Percentiles rank a stretch among this genome's conserved stretches.
These are phyloP conservation scores for Odontocolon sp. DNA, from an alignment of 2,888 invertebrate genomes.

Conservation along the genomic window DNA sequence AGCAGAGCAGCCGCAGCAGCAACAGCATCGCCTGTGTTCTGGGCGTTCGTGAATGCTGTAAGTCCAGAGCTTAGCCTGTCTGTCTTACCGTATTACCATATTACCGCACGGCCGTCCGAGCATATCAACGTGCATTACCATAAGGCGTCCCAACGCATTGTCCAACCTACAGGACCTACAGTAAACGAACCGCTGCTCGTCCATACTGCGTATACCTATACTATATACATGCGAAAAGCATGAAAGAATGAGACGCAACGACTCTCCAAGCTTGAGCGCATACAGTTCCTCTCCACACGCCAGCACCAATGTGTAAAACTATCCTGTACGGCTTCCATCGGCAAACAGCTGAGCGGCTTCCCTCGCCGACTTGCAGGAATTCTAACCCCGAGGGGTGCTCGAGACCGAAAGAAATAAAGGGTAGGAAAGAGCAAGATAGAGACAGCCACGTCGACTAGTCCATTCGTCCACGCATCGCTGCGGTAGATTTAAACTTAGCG, in stretches of 20 bases:
- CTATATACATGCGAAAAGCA: slow-evolving; percentile 4
- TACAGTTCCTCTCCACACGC: too few species aligned
- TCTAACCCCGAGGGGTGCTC: slow-evolving; percentile 64
- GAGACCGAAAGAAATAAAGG: slow-evolving; percentile 49
- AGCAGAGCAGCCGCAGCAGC: background rate
- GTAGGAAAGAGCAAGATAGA: slow-evolving; percentile 13
- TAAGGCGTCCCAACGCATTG: slow-evolving; percentile 51
- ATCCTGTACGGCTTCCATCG: slow-evolving; percentile 74
- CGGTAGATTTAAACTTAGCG: background rate
- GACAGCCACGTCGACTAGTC: background rate
- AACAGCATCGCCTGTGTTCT: slow-evolving; percentile 28
- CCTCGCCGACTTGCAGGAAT: slow-evolving; percentile 64
- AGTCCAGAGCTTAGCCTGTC: slow-evolving; percentile 45
- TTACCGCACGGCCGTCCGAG: slow-evolving; percentile 61
- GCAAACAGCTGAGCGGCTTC: slow-evolving; percentile 77
- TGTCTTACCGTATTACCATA: slow-evolving; percentile 65
- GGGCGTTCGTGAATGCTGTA: slow-evolving; percentile 55
- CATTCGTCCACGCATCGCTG: slow-evolving; percentile 6
- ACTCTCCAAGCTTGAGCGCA: too few species aligned
- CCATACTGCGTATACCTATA: slow-evolving; percentile 23
- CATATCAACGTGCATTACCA: slow-evolving; percentile 59
- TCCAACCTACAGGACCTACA: slow-evolving; percentile 48
- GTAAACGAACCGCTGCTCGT: slow-evolving; percentile 37
- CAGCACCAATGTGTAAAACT: slow-evolving; percentile 59
- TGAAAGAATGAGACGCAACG: background rate